Evolutionary conservation across 2,888 invertebrate genomes (phyloP), one percentile per base, ranked within the genome.

Genomic region (Scotopteryx bipunctaria): DNA sequence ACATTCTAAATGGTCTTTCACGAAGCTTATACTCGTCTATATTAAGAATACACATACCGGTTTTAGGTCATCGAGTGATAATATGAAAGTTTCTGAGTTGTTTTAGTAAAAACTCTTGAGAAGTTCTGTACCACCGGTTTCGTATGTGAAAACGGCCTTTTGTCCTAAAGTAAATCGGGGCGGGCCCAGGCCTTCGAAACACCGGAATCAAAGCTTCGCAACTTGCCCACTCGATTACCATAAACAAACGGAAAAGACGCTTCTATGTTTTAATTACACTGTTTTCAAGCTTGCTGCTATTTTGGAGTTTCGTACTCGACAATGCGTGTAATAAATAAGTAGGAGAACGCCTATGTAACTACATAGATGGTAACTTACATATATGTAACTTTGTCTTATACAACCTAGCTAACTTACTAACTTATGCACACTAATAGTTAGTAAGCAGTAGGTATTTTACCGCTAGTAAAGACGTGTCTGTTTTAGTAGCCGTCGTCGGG

Each of bases 191-290:
- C 70, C 68, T 73, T 73, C 67, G 51, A 59, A 48, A 47, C 68
- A 61, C 53, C 45, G 71, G 71, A 88, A 87, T 86, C 85, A 86
- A 85, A 86, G 86, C 80, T 73, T 73, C 69, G 69, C 73, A 86
- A 86, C 81, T 87, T 84, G 84, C 84, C 85, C 83, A 81, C 82
- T 81, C 77, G 74, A 88, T 89, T 88, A 80, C 74, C 89, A 89
- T 88, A 88, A 83, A 84, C 87, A 88, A 88, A 88, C 89, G 74
- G 75, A 79, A 73, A 83, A 82, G 86, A 81, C 80, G 78, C 79
- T 79, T 57, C 78, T 65, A 73, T 77, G 81, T 82, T 86, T 85
- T 83, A 85, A 86, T 86, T 81, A 83, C 78, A 80, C 73, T 71
- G 78, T 84, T 84, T 81, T 77, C 78, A 79, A 78, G 77, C 76